phyloP scores from a whole-genome alignment of 1,140 invertebrate species.

The Pogonomyrmex californicus region DNA sequence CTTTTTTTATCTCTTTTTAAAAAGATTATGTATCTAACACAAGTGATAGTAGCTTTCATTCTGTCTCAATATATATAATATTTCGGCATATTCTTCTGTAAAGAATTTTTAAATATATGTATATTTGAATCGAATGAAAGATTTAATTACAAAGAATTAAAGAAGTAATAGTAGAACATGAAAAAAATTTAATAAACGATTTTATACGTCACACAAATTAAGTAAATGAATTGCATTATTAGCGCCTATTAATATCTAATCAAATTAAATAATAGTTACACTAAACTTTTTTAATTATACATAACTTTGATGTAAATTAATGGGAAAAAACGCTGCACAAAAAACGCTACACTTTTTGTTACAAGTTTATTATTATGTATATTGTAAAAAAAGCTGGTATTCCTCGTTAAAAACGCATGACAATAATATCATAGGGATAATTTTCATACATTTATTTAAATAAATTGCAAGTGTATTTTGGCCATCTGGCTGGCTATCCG shows the following conservation, averaged over 20 bases:
- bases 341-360: neutral
- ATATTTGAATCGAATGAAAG: too few species aligned
- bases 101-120: too few species aligned
- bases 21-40: too few species aligned
- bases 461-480: neutral
- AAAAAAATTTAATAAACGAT: neutral
- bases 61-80: too few species aligned
- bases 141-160: too few species aligned
- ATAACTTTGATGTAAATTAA: neutral
- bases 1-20: too few species aligned
- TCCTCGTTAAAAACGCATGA: neutral
- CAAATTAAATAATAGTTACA: neutral
- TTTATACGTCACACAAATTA: neutral
- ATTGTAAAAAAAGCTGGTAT: neutral
- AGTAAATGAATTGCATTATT: neutral
- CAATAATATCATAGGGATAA: neutral
- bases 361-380: neutral
- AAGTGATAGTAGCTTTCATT: too few species aligned
- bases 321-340: neutral
- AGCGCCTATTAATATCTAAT: neutral
- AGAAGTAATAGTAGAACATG: neutral
- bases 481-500: neutral
- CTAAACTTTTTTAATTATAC: conserved; percentile 15
- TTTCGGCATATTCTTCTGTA: too few species aligned
- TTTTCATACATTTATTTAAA: conserved; percentile 2